Evolutionary conservation across 2,888 invertebrate genomes (phyloP), one percentile per base, ranked within the genome.

Genomic region (Tenthredo amoena): DNA sequence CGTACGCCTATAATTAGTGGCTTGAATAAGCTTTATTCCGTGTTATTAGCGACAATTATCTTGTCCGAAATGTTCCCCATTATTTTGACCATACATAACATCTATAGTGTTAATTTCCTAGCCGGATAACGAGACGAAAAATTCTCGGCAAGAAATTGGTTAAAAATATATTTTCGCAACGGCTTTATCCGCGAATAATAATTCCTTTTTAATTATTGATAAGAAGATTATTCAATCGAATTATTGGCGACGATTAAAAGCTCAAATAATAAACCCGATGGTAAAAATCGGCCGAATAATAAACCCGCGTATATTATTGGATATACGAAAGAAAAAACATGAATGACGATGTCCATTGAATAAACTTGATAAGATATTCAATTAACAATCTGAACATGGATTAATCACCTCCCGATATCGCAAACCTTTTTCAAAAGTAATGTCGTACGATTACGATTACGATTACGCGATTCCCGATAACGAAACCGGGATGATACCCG

Each of bases 271-370:
- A 68, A 68, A 68, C 15, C 31, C 10, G 55, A n/a, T n/a, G 7
- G n/a, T 55, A 55, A 55, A 55, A 55, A 55, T 55, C 55, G n/a
- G 7, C n/a, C 7, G 55, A 55, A 55, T 55, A 55, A 55, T n/a
- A n/a, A 6, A 26, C 9, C 0, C 26, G 62, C 26, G 26, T 55
- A 55, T n/a, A n/a, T 18, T 71, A 37, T 37, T 37, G 6, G 5
- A 37, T 37, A 37, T 37, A 37, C n/a, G 12, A 3, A 47, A 47
- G 18, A 15, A n/a, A 9, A 18, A 71, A 71, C 37, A 71, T 71
- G 37, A 71, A 71, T 71, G 71, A n/a, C 34, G 15, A 40, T n/a
- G 37, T 71, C n/a, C 71, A 71, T 71, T 71, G 71, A 71, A 40
- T 71, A 71, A 71, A 37, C 40, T n/a, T 10, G 37, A 71, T 71